These are phyloP conservation scores for Drosophila cognata DNA, from an alignment of 2,888 invertebrate genomes.

Conservation along the genomic window DNA sequence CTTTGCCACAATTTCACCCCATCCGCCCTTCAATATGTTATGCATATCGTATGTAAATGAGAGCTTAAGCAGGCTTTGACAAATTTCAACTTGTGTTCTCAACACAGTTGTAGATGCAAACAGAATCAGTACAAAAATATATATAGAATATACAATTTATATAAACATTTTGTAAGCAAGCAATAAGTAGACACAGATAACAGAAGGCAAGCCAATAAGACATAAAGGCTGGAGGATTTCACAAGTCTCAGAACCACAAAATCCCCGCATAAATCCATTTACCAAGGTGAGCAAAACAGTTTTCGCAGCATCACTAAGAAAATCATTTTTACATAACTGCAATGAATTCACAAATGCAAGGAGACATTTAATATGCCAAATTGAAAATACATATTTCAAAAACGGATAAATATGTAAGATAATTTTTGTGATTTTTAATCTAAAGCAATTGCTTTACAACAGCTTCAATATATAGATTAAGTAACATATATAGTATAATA, in stretches of 20 bases:
- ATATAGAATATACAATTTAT: slow-evolving; percentile 22
- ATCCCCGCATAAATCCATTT: slow-evolving; percentile 1
- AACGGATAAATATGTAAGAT: neutral
- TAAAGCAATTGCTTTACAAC: neutral
- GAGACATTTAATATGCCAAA: neutral
- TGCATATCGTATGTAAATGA: slow-evolving; percentile 59
- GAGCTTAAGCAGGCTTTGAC: slow-evolving; percentile 63
- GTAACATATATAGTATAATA: neutral
- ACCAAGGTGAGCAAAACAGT: slow-evolving; percentile 32
- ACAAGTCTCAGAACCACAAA: neutral
- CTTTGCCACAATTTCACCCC: neutral
- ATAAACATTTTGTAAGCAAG: neutral
- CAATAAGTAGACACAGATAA: neutral
- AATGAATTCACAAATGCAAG: neutral
- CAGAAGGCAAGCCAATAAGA: neutral
- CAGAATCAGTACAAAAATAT: neutral
- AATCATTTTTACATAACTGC: neutral
- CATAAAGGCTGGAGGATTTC: neutral
- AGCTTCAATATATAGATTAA: neutral
- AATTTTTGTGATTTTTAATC: neutral
- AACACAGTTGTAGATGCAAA: slow-evolving; percentile 25
- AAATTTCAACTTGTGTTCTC: slow-evolving; percentile 38
- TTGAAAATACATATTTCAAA: neutral
- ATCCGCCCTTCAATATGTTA: neutral
- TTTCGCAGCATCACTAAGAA: slow-evolving; percentile 5